Evolutionary conservation across 2,888 invertebrate species (phyloP), one percentile per base, ranked within the genome.

Genomic region (Bellardia bayeri): DNA sequence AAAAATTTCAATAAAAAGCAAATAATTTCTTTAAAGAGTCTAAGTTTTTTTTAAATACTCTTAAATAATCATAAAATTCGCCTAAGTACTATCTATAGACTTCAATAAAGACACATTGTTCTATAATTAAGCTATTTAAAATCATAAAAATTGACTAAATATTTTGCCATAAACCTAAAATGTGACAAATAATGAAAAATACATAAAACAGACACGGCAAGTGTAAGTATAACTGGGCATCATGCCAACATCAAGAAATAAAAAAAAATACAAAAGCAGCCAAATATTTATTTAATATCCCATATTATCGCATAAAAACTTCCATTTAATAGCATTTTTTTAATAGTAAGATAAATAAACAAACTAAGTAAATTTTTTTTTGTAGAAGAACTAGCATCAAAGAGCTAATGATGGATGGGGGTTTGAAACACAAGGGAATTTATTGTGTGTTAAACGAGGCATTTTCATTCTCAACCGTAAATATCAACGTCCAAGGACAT

Each of bases 141-240:
- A 49, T 11, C 16, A 49, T 49, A 33, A 71, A 69, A 45, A 63
- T 69, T 42, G 45, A 16, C 40, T 49, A 49, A 75, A 82, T 54
- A 63, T 69, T 69, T 76, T 9, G 51, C 61, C 49, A 45, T 63
- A 64, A 69, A 45, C 42, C 71, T 49, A 69, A 63, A 78, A 51
- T 78, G 71, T 78, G 76, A 83, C 76, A 83, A 78, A 76, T 37
- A 71, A 82, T 75, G 30, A 76, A 82, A 75, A 68, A 68, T 42
- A 58, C 66, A 82, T 66, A 74, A 82, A 30, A 58, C 49, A 58
- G 58, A 58, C 13, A 37, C 37, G 9, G 30, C 58, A 58, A 85
- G 58, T 58, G 61, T 51, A 78, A 78, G 54, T 56, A 45, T 33
- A 23, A 54, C 45, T 42, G 56, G 84, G 78, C 84, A 79, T 4